Percentiles rank a stretch among this genome's conserved stretches.
phyloP scores from a whole-genome alignment of 1,140 invertebrate genomes.

The Drosophila pruinosa region DNA sequence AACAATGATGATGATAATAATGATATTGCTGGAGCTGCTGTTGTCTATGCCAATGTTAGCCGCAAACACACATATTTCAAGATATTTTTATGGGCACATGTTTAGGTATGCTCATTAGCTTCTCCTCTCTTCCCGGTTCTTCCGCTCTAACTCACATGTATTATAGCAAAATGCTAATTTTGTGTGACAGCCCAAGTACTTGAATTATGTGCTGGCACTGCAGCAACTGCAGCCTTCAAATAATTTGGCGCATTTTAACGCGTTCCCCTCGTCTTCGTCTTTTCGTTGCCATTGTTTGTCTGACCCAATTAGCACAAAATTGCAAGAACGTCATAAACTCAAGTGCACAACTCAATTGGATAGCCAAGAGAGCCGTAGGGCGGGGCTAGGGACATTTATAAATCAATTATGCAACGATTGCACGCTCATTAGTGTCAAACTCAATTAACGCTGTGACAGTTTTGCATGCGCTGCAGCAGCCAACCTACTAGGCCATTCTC shows the following conservation, averaged over 20 bases:
- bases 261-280: not conserved
- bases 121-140: not conserved
- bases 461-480: conserved; percentile 36
- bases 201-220: conserved; percentile 30
- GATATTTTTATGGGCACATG: conserved; percentile 55
- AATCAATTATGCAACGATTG: conserved; percentile 81
- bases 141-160: conserved; percentile 23
- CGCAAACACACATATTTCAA: conserved; percentile 18
- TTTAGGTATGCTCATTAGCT: conserved; percentile 11
- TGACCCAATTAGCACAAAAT: conserved; percentile 66
- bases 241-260: conserved; percentile 32
- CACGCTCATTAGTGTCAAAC: conserved; percentile 79
- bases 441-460: conserved; percentile 77
- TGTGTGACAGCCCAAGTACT: conserved; percentile 16
- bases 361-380: not conserved
- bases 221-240: conserved; percentile 26
- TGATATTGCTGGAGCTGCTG: not conserved
- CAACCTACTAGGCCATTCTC: not conserved
- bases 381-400: conserved; percentile 56
- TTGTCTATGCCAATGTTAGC: conserved; percentile 13
- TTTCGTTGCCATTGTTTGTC: conserved; percentile 59
- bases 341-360: conserved; percentile 47
- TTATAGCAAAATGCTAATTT: conserved; percentile 41
- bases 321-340: conserved; percentile 73
- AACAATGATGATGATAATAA: conserved; percentile 28